Evolutionary conservation across 2,113 vertebrate genomes (phyloP), one percentile per base, ranked within the genome.

Genomic region (Prunella fulvescens): DNA sequence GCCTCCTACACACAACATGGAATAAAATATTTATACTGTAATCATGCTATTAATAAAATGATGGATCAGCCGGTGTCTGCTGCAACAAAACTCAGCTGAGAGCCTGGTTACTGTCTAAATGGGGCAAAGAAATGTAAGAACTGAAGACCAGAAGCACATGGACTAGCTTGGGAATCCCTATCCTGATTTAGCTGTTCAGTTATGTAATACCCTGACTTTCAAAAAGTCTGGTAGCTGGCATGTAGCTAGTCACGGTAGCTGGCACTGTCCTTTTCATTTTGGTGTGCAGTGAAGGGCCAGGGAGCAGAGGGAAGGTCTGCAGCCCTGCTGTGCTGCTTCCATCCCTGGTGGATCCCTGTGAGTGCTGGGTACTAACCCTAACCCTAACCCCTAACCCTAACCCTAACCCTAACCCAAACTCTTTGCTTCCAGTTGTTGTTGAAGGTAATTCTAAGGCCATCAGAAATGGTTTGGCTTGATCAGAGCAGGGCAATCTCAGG

Each of bases 41-140:
- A 93, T 93, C 88, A 50, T 86, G 23, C 90, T 97, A 94, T 97
- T 96, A 97, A 95, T 97, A 96, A 96, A 85, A 70, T 58, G 65
- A 95, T 88, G 74, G 73, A 93, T 95, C 77, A 89, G 88, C 8
- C 40, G 64, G 65, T 0, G 11, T 82, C 85, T 91, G 81, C 83
- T 82, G 81, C 84, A 89, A 14, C 51, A 61, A 26, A 57, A 61
- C 70, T 66, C n/a, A 42, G 37, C 66, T 51, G 76, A 69, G 40
- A 57, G 81, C 19, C 51, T 65, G 45, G 18, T 48, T 73, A 4
- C 54, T 73, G 53, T 50, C 61, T 79, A 42, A 60, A 40, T 61
- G 42, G 67, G 69, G 53, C 2, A 5, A 45, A 84, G 62, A 47
- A 53, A 4, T 22, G 5, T 25, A 18, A 51, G 42, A 87, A 14